Percentiles rank a stretch among this genome's conserved stretches.
phyloP scores from a whole-genome alignment of 2,888 invertebrate genomes.

The Tyria jacobaeae region DNA sequence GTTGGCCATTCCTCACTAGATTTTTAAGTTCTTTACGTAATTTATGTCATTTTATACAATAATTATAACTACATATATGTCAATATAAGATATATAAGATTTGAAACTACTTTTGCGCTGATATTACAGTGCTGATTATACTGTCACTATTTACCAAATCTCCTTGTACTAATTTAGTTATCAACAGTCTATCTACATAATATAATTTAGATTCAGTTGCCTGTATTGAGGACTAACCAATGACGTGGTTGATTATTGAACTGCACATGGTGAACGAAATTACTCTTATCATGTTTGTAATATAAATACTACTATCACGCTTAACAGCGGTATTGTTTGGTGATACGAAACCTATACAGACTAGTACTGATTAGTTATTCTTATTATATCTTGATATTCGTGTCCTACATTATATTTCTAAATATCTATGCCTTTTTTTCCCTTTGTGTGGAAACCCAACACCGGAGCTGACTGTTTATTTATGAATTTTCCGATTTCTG shows the following conservation, averaged over 20 bases:
- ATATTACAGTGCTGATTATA: constrained; percentile 1
- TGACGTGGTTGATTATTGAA: constrained; percentile 23
- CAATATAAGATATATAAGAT: too few relatives aligned
- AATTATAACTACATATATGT: too few relatives aligned
- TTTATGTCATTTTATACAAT: too few relatives aligned
- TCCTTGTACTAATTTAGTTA: constrained; percentile 39
- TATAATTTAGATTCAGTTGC: constrained; percentile 28
- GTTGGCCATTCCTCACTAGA: not conserved
- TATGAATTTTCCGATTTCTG: not conserved
- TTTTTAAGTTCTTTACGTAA: too few relatives aligned
- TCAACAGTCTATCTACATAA: constrained; percentile 48
- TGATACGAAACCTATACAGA: constrained; percentile 4
- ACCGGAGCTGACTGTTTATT: too few relatives aligned
- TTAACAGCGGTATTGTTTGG: not conserved
- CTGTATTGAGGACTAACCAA: constrained; percentile 28
- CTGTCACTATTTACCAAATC: constrained; percentile 30
- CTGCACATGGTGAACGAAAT: constrained; percentile 24
- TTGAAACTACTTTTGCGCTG: not conserved
- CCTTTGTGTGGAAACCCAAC: too few relatives aligned
- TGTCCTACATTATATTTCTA: not conserved
- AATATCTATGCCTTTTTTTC: too few relatives aligned
- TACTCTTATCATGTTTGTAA: constrained; percentile 8
- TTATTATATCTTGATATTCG: not conserved
- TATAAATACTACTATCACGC: constrained; percentile 7
- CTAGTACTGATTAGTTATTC: not conserved